Percentiles rank a stretch among this genome's conserved stretches.
phyloP scores from a whole-genome alignment of 2,113 vertebrate species.

The Melanerpes formicivorus region DNA sequence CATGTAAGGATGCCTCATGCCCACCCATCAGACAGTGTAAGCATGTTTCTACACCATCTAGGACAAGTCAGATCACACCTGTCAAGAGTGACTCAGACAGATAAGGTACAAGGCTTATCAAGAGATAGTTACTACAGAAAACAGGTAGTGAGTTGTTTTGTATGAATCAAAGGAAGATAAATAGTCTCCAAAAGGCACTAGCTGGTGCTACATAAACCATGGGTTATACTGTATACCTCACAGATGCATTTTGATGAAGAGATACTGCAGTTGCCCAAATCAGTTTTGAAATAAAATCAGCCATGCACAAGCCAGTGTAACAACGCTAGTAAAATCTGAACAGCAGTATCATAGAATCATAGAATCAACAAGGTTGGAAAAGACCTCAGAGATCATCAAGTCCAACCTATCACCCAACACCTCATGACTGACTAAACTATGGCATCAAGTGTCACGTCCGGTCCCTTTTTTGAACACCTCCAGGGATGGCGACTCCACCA shows the following conservation, averaged over 20 bases:
- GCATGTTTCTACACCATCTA: background rate
- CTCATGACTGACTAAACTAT: too few relatives aligned
- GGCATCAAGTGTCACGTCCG: too few relatives aligned
- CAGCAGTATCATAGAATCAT: background rate
- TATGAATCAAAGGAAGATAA: background rate
- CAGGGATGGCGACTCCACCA: too few relatives aligned
- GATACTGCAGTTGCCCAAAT: background rate
- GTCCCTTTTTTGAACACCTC: too few relatives aligned
- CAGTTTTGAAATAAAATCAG: background rate
- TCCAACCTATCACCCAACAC: too few relatives aligned
- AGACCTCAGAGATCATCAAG: too few relatives aligned
- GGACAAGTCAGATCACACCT: constrained; percentile 17
- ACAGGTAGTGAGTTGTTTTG: constrained; percentile 35
- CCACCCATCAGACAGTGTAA: constrained; percentile 6
- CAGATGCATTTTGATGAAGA: background rate
- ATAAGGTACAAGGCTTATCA: constrained; percentile 47
- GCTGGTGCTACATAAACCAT: background rate
- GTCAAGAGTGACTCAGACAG: constrained; percentile 51
- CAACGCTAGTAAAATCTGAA: background rate
- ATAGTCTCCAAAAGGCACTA: background rate
- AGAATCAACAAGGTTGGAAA: too few relatives aligned
- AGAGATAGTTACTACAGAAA: constrained; percentile 64
- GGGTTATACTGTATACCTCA: background rate
- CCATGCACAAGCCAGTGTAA: background rate
- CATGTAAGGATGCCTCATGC: background rate